A percentile compares a stretch with the other conserved stretches of the same genome.
Evolutionary conservation across 2,888 invertebrate species (phyloP).

Genomic region (Eurois occulta): DNA sequence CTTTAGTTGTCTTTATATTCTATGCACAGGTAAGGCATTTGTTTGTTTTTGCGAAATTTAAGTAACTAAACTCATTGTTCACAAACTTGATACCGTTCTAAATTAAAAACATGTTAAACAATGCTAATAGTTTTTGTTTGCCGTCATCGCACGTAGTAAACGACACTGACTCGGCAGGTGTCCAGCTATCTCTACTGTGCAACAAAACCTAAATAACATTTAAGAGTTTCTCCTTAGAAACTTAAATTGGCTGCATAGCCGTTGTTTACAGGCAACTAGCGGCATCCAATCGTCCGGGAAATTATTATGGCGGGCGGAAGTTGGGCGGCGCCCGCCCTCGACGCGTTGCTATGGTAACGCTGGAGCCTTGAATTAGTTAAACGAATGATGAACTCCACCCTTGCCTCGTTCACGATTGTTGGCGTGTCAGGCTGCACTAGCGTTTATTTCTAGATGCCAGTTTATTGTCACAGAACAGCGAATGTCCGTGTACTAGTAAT

Average conservation of each 20-base stretch:
- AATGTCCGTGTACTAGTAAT: constrained; percentile 29
- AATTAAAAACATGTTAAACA: constrained; percentile 41
- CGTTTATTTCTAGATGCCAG: constrained; percentile 35
- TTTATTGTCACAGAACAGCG: constrained; percentile 20
- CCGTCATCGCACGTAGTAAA: neutral
- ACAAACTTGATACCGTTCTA: constrained; percentile 4
- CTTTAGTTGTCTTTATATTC: neutral
- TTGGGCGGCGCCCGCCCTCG: constrained; percentile 76
- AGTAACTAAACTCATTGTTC: constrained; percentile 21
- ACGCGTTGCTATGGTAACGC: constrained; percentile 82
- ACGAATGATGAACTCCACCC: constrained; percentile 84
- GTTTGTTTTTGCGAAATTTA: constrained; percentile 15
- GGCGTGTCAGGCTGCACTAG: constrained; percentile 55
- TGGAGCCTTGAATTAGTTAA: constrained; percentile 85
- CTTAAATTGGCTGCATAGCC: constrained; percentile 81
- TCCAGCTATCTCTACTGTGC: constrained; percentile 45
- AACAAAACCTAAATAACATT: constrained; percentile 62
- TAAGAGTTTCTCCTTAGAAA: constrained; percentile 69
- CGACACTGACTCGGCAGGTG: constrained; percentile 26
- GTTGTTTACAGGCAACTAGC: constrained; percentile 80
- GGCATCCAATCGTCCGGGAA: constrained; percentile 83
- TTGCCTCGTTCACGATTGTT: constrained; percentile 71
- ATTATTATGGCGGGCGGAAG: constrained; percentile 80
- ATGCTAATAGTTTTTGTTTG: constrained; percentile 45
- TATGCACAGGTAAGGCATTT: constrained; percentile 5